Percentiles rank a stretch among this genome's conserved stretches.
Evolutionary conservation across 2,888 invertebrate genomes (phyloP).

Genomic region (Pseudoips prasinana): DNA sequence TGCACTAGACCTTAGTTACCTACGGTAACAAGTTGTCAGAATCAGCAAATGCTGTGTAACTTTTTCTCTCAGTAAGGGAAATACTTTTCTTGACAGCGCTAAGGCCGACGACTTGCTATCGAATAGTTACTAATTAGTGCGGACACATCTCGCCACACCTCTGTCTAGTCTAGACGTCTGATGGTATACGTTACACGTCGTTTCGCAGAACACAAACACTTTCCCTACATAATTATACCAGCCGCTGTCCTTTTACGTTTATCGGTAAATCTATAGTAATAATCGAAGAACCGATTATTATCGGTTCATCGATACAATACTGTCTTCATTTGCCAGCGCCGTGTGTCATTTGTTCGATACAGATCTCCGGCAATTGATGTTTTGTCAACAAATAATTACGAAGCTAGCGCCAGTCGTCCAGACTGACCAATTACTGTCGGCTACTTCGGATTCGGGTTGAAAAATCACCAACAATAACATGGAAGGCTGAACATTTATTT

Average conservation of each 20-base stretch:
- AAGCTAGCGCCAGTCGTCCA: slow-evolving; percentile 20
- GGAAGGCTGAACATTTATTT: slow-evolving; percentile 40
- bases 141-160: slow-evolving; percentile 40
- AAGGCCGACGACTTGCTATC: slow-evolving; percentile 12
- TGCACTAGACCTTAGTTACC: too few species aligned
- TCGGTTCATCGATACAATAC: not conserved
- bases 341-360: too few species aligned
- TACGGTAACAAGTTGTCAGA: slow-evolving; percentile 9
- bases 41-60: slow-evolving; percentile 13
- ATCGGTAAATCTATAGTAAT: slow-evolving; percentile 3
- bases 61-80: slow-evolving; percentile 26
- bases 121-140: slow-evolving; percentile 43
- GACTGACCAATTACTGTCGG: slow-evolving; percentile 19
- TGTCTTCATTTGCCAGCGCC: slow-evolving; percentile 28
- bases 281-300: slow-evolving; percentile 13
- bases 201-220: slow-evolving; percentile 23
- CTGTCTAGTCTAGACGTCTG: slow-evolving; percentile 31
- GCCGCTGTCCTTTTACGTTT: slow-evolving; percentile 8
- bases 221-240: slow-evolving; percentile 30
- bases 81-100: slow-evolving; percentile 27
- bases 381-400: too few species aligned
- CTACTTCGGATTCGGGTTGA: slow-evolving; percentile 19
- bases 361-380: too few species aligned
- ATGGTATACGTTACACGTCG: slow-evolving; percentile 12
- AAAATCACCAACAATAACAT: slow-evolving; percentile 27